These are phyloP conservation scores for Tachyglossus aculeatus DNA, from an alignment of 2,797 vertebrate genomes.

Conservation along the genomic window DNA sequence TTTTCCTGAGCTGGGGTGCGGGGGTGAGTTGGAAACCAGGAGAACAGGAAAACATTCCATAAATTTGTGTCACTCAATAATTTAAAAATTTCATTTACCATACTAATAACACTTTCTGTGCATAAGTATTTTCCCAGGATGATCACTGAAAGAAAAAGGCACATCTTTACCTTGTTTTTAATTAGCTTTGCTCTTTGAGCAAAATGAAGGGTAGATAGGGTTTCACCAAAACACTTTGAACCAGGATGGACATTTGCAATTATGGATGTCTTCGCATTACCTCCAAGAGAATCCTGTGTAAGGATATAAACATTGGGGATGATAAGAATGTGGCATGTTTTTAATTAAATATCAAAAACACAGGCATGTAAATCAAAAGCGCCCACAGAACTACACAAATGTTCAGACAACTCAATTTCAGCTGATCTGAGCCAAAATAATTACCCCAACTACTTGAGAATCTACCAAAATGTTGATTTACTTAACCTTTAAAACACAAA, in stretches of 20 bases:
- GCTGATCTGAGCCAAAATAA: no score
- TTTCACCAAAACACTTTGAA: constrained; percentile 94
- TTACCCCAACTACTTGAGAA: no score
- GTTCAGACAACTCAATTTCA: no score
- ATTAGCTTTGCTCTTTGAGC: constrained; percentile 96
- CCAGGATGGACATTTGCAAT: constrained; percentile 97
- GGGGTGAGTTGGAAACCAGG: no score
- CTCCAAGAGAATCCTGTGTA: constrained; percentile 92
- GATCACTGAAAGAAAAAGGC: not conserved
- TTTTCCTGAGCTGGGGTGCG: no score
- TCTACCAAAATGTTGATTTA: no score
- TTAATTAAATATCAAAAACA: not conserved
- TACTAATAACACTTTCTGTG: not conserved
- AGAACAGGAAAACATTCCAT: no score
- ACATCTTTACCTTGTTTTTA: constrained; percentile 90
- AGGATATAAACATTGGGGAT: not conserved
- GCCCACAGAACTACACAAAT: no score
- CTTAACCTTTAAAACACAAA: no score
- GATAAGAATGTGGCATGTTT: not conserved
- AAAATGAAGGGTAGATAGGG: constrained; percentile 93
- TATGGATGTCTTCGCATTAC: constrained; percentile 95
- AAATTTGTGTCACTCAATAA: not conserved
- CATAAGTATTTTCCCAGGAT: no score
- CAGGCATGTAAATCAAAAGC: no score
- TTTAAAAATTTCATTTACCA: not conserved